A percentile compares a stretch with the other conserved stretches of the same genome.
These are phyloP conservation scores for Uria lomvia DNA, from an alignment of 2,113 vertebrate genomes.

Conservation along the genomic window DNA sequence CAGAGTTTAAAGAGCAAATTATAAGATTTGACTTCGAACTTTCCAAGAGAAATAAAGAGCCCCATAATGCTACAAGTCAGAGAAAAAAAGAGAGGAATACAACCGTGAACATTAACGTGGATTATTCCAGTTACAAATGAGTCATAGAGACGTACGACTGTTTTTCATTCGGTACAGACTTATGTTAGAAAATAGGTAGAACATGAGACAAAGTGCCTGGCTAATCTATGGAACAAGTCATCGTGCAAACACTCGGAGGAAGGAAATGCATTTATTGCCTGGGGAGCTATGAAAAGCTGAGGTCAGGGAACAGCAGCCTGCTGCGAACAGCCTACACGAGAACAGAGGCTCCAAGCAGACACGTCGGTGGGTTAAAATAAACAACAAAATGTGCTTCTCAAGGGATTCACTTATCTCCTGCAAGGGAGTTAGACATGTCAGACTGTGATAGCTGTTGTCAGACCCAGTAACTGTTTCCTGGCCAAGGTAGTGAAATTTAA, in stretches of 20 bases:
- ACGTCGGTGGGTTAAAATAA: background rate
- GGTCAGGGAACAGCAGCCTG: background rate
- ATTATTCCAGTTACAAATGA: background rate
- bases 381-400: background rate
- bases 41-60: background rate
- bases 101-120: rapidly evolving
- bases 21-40: background rate
- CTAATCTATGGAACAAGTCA: background rate
- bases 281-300: background rate
- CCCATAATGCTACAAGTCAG: background rate
- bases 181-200: background rate
- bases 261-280: background rate
- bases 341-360: background rate
- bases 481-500: background rate
- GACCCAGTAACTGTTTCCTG: rapidly evolving
- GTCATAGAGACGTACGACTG: background rate
- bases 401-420: background rate
- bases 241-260: rapidly evolving
- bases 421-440: background rate
- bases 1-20: background rate
- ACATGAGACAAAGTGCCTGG: background rate
- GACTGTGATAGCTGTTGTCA: background rate
- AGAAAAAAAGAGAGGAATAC: background rate
- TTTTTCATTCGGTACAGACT: background rate
- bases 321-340: background rate